These are phyloP conservation scores for Ianthella basta DNA, from an alignment of 37 sponge, comb jelly and placozoan species.

Conservation along the genomic window DNA sequence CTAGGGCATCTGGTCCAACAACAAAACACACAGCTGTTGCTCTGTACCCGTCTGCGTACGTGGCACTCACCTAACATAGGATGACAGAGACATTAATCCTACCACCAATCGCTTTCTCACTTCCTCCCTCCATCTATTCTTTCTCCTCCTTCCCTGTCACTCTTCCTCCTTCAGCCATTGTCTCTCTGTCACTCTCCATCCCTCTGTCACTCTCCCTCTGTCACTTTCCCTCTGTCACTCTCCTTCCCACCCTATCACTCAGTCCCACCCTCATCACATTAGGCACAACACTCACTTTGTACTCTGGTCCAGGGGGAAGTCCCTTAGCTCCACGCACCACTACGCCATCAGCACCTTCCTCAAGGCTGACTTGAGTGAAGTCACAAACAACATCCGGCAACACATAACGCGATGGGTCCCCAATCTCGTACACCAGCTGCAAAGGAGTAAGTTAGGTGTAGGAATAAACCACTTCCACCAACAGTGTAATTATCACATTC, in stretches of 20 bases:
- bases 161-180: too few relatives aligned
- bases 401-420: slow-evolving; percentile 86
- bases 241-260: too few relatives aligned
- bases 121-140: too few relatives aligned
- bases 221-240: too few relatives aligned
- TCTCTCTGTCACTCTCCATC: too few relatives aligned
- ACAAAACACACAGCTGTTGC: slow-evolving; percentile 73
- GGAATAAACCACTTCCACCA: not conserved
- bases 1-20: slow-evolving; percentile 80
- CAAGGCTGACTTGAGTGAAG: slow-evolving; percentile 79
- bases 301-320: slow-evolving; percentile 60
- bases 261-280: too few relatives aligned
- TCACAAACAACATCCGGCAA: slow-evolving; percentile 98
- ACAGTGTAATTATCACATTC: too few relatives aligned
- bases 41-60: slow-evolving; percentile 85
- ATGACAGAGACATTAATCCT: too few relatives aligned
- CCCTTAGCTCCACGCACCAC: slow-evolving; percentile 85
- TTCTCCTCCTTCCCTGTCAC: too few relatives aligned
- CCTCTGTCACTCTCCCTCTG: too few relatives aligned
- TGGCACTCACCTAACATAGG: slow-evolving; percentile 78
- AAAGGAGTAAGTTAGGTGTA: too few relatives aligned
- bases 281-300: slow-evolving; percentile 81
- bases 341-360: slow-evolving; percentile 68
- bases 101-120: too few relatives aligned
- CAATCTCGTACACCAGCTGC: slow-evolving; percentile 97